phyloP scores from a whole-genome alignment of 1,140 invertebrate genomes.

The Antheraea mylitta region DNA sequence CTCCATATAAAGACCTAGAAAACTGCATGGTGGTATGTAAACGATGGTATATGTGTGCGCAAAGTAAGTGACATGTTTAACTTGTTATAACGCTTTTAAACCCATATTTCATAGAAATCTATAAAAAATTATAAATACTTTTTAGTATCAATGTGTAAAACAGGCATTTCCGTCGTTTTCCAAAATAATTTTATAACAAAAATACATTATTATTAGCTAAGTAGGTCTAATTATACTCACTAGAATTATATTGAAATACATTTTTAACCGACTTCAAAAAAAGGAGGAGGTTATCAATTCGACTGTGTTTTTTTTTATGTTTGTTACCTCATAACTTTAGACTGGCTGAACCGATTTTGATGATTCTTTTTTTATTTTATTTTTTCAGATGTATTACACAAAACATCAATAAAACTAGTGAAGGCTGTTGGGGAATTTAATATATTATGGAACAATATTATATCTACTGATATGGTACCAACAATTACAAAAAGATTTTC shows the following conservation, averaged over 20 bases:
- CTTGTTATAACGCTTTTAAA: background rate
- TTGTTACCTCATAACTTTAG: no score
- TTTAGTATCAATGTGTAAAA: background rate
- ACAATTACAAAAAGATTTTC: constrained; percentile 94
- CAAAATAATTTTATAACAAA: background rate
- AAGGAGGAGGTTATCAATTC: no score
- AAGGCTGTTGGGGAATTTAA: constrained; percentile 85
- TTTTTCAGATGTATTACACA: constrained; percentile 85
- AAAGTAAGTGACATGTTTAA: constrained; percentile 82
- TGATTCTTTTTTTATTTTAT: no score
- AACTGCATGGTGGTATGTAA: constrained; percentile 91
- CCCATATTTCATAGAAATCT: background rate
- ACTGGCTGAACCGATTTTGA: no score
- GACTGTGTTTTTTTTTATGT: no score
- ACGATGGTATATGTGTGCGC: constrained; percentile 89
- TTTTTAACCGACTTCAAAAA: no score
- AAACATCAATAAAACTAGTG: constrained; percentile 83
- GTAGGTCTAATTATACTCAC: background rate
- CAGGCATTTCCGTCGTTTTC: background rate
- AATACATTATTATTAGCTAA: background rate
- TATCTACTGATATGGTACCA: constrained; percentile 78
- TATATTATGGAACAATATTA: constrained; percentile 83
- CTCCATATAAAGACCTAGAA: constrained; percentile 94
- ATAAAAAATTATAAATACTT: background rate
- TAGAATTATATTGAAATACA: background rate